A percentile compares a stretch with the other conserved stretches of the same genome.
Evolutionary conservation across 2,888 invertebrate species (phyloP).

Genomic region (Chrysolina haemoptera): DNA sequence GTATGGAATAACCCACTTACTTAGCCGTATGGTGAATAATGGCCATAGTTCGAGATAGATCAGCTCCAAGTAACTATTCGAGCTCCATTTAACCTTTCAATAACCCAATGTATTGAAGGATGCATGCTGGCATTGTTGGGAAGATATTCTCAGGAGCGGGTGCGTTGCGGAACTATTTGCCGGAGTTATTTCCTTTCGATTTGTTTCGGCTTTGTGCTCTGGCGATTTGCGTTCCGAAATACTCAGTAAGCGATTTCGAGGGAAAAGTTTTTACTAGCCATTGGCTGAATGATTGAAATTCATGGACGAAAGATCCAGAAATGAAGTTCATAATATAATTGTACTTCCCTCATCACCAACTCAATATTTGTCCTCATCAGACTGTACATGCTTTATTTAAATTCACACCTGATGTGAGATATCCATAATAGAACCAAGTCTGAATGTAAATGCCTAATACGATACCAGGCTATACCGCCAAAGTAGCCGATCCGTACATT

Average conservation of each 20-base stretch:
- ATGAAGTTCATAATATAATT: too few relatives aligned
- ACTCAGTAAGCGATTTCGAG: neutral
- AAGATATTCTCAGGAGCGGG: neutral
- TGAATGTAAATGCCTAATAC: too few relatives aligned
- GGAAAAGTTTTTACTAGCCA: neutral
- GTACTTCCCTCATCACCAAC: too few relatives aligned
- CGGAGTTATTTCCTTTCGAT: neutral
- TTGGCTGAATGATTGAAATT: neutral
- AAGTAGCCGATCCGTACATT: too few relatives aligned
- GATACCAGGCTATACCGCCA: too few relatives aligned
- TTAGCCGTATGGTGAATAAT: neutral
- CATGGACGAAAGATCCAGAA: too few relatives aligned
- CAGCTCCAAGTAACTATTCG: neutral
- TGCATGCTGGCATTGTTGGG: slow-evolving; percentile 2
- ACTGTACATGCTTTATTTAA: too few relatives aligned
- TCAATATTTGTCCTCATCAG: too few relatives aligned
- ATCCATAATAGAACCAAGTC: too few relatives aligned
- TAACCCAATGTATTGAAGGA: neutral
- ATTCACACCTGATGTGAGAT: too few relatives aligned
- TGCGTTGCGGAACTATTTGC: slow-evolving; percentile 3
- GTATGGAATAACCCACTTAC: neutral
- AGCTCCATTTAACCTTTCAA: slow-evolving; percentile 20
- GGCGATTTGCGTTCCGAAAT: neutral
- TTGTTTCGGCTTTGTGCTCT: neutral
- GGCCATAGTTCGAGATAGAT: neutral